These are phyloP conservation scores for Hippotragus niger DNA, from an alignment of 2,113 vertebrate species.

Conservation along the genomic window DNA sequence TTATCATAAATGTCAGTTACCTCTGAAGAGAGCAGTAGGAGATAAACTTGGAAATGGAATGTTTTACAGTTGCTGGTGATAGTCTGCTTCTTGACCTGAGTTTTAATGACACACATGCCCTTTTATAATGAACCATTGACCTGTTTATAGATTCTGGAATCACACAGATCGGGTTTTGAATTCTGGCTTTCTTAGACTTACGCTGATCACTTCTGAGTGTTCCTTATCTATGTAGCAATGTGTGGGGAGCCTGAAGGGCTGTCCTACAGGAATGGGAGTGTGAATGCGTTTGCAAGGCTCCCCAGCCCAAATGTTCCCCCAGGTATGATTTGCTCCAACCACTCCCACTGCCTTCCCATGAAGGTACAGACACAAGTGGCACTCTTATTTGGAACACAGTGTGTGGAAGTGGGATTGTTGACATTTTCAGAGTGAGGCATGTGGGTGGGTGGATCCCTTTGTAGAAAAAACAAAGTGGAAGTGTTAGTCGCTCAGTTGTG, in stretches of 20 bases:
- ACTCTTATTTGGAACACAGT: not conserved
- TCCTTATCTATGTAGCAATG: not conserved
- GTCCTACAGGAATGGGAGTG: not conserved
- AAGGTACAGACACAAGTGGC: not conserved
- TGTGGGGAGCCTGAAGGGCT: rapidly evolving
- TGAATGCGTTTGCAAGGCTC: not conserved
- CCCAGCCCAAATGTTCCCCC: not conserved
- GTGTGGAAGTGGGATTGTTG: rapidly evolving
- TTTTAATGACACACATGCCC: not conserved
- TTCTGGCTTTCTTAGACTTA: not conserved
- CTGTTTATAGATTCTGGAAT: not conserved
- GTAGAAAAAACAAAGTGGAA: not conserved
- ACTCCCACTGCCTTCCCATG: not conserved
- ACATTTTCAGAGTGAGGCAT: not conserved
- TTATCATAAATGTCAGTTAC: not conserved
- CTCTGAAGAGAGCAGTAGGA: not conserved
- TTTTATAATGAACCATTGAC: not conserved
- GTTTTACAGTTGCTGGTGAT: not conserved
- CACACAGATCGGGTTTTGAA: not conserved
- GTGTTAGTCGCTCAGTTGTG: not conserved
- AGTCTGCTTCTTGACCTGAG: not conserved
- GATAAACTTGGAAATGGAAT: not conserved
- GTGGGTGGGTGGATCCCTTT: not conserved
- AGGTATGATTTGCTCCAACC: not conserved
- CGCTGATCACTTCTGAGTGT: not conserved